These are phyloP conservation scores for Lepus townsendii DNA, from an alignment of 2,797 vertebrate genomes.

Conservation along the genomic window DNA sequence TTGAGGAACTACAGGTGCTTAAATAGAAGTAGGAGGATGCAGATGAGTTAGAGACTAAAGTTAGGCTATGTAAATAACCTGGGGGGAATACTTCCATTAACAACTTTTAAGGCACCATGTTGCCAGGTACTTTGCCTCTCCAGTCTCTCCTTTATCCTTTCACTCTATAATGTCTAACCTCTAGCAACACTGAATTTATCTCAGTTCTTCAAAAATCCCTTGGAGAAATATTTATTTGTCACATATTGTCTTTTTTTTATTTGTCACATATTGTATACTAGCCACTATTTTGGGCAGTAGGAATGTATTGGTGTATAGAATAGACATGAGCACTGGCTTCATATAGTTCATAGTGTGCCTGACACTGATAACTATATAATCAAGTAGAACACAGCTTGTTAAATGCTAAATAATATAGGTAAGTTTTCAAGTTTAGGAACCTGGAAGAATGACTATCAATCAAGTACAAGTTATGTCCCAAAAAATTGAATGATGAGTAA, in stretches of 20 bases:
- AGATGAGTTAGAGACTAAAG: neutral
- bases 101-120: neutral
- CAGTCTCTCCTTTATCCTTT: neutral
- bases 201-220: constrained; percentile 3
- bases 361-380: neutral
- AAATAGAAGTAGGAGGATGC: neutral
- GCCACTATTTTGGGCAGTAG: neutral
- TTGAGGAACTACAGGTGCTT: constrained; percentile 2
- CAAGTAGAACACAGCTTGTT: neutral
- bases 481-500: neutral
- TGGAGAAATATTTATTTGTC: constrained; percentile 1
- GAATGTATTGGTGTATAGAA: neutral
- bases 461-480: neutral
- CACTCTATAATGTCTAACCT: neutral
- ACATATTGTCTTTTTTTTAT: neutral
- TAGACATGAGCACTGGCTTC: neutral
- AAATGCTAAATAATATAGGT: constrained; percentile 34
- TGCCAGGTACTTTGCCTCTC: neutral
- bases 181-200: constrained; percentile 11
- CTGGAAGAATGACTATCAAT: neutral
- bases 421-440: neutral
- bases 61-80: neutral
- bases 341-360: neutral
- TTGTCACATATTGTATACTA: neutral
- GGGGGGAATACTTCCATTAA: neutral